Evolutionary conservation across 64 coral and sea anemone species (phyloP).

Genomic region (Exaiptasia diaphana): DNA sequence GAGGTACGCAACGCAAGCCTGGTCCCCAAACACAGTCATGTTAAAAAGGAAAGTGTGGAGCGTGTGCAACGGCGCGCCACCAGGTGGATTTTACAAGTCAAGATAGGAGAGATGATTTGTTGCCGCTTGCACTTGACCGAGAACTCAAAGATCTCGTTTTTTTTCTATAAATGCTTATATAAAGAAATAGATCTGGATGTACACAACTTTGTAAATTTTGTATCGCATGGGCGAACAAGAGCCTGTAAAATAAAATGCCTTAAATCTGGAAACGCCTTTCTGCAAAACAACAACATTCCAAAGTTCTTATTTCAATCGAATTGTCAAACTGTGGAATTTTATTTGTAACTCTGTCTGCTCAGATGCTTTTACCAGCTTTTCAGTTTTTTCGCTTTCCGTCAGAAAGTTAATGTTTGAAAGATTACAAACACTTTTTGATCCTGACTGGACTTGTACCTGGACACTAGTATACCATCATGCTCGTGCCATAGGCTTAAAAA

Average conservation of each 20-base stretch:
- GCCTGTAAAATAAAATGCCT: not conserved
- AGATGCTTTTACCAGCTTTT: too few relatives aligned
- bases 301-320: not conserved
- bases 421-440: too few relatives aligned
- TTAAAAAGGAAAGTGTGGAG: not conserved
- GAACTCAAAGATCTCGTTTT: not conserved
- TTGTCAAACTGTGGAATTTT: not conserved
- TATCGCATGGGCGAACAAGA: not conserved
- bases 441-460: too few relatives aligned
- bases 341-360: not conserved
- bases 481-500: too few relatives aligned
- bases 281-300: not conserved
- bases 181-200: not conserved
- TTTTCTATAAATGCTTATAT: not conserved
- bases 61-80: not conserved
- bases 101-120: too few relatives aligned
- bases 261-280: not conserved
- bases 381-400: too few relatives aligned
- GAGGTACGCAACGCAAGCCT: not conserved
- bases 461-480: too few relatives aligned
- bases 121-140: not conserved
- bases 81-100: not conserved
- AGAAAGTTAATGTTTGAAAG: too few relatives aligned
- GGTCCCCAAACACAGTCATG: not conserved
- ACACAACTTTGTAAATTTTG: not conserved